Evolutionary conservation across 2,113 vertebrate species (phyloP).

Genomic region (Cavia porcellus): DNA sequence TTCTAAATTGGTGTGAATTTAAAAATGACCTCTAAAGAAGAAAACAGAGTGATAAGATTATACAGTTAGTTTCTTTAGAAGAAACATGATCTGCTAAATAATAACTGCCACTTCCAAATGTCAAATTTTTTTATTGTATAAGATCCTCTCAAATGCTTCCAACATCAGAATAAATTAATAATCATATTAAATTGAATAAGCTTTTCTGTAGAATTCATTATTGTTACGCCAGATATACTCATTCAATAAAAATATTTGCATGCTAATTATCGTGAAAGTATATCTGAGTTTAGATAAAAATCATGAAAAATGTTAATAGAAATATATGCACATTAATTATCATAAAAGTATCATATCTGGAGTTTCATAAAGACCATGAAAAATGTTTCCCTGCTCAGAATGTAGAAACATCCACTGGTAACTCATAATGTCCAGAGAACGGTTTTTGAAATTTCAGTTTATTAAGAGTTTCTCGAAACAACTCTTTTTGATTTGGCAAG

Average conservation of each 20-base stretch:
- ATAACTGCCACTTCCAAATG: neutral
- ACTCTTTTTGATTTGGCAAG: conserved; percentile 46
- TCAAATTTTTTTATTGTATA: neutral
- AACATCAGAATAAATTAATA: neutral
- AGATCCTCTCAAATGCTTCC: neutral
- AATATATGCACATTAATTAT: neutral
- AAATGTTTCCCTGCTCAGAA: neutral
- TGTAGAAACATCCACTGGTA: neutral
- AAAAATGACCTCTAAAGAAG: neutral
- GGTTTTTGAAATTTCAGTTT: conserved; percentile 54
- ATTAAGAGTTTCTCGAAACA: conserved; percentile 40
- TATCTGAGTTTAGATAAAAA: neutral
- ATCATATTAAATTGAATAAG: neutral
- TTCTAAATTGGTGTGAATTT: neutral
- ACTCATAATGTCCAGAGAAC: neutral
- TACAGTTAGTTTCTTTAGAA: neutral
- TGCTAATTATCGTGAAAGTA: neutral
- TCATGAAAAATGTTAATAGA: neutral
- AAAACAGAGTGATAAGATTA: neutral
- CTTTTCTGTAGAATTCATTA: conserved; percentile 14
- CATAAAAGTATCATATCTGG: neutral
- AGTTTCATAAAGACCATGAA: neutral
- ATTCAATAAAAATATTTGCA: neutral
- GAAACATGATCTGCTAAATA: neutral
- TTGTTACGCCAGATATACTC: neutral